Percentiles rank a stretch among this genome's conserved stretches.
These are phyloP conservation scores for Temnothorax rugatulus DNA, from an alignment of 2,888 invertebrate species.

Conservation along the genomic window DNA sequence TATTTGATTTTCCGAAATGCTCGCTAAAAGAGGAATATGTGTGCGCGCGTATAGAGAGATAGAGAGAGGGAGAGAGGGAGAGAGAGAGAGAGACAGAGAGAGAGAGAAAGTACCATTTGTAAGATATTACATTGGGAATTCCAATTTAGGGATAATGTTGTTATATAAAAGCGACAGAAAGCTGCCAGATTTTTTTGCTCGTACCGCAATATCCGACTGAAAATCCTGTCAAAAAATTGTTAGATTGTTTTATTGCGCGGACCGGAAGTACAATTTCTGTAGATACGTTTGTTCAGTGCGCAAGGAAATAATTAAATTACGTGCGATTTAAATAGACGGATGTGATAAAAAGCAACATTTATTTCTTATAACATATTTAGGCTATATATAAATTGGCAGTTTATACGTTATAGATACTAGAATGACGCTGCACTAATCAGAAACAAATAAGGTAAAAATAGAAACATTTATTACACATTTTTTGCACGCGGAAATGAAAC, in stretches of 20 bases:
- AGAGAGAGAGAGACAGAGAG: too few relatives aligned
- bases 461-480: conserved; percentile 1
- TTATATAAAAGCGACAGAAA: conserved; percentile 34
- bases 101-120: conserved; percentile 31
- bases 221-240: conserved; percentile 25
- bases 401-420: not conserved
- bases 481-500: conserved; percentile 16
- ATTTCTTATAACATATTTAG: not conserved
- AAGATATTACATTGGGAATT: conserved; percentile 42
- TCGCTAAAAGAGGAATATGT: conserved; percentile 59
- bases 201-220: not conserved
- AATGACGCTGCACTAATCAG: not conserved
- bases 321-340: not conserved
- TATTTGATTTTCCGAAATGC: conserved; percentile 70
- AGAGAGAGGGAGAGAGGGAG: conserved; percentile 24
- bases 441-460: not conserved
- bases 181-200: conserved; percentile 25
- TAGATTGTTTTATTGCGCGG: not conserved
- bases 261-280: not conserved
- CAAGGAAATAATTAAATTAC: not conserved
- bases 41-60: conserved; percentile 23
- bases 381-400: not conserved
- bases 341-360: not conserved
- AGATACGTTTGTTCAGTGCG: not conserved
- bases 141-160: conserved; percentile 47